These are phyloP conservation scores for Plectropomus leopardus DNA, from an alignment of 2,113 vertebrate species.

Conservation along the genomic window DNA sequence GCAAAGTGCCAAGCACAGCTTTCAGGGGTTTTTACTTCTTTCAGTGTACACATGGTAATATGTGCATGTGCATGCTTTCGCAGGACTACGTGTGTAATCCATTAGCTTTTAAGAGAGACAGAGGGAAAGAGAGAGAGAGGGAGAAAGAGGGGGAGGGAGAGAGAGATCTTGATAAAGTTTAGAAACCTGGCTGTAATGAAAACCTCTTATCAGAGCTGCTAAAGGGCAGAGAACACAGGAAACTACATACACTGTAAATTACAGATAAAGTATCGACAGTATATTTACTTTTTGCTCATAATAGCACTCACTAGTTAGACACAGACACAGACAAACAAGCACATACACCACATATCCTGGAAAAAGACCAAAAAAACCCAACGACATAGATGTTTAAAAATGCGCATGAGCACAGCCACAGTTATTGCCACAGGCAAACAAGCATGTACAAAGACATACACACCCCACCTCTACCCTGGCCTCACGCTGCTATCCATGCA, in stretches of 20 bases:
- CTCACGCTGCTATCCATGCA: slow-evolving; percentile 83
- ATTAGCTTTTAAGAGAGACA: slow-evolving; percentile 27
- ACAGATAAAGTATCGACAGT: slow-evolving; percentile 29
- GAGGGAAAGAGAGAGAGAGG: neutral
- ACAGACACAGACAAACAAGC: slow-evolving; percentile 3
- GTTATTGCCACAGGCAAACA: slow-evolving; percentile 59
- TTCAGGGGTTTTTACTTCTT: slow-evolving; percentile 3
- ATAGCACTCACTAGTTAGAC: neutral
- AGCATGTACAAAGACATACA: slow-evolving; percentile 51
- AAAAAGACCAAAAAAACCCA: neutral
- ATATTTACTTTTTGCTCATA: slow-evolving; percentile 9
- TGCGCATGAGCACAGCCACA: slow-evolving; percentile 83
- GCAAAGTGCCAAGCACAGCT: slow-evolving; percentile 6
- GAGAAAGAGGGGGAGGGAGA: neutral
- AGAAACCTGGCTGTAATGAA: slow-evolving; percentile 91
- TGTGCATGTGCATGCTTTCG: slow-evolving; percentile 3
- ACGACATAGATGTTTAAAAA: slow-evolving; percentile 53
- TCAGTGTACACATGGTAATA: slow-evolving; percentile 2
- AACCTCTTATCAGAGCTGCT: slow-evolving; percentile 86
- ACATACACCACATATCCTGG: neutral
- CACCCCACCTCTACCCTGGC: slow-evolving; percentile 74
- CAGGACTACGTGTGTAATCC: neutral
- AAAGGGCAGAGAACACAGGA: slow-evolving; percentile 76
- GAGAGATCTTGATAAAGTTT: slow-evolving; percentile 86
- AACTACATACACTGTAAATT: slow-evolving; percentile 35